Conservation (phyloP, 2,113 vertebrate genomes). For the Grantiella picta region DNA sequence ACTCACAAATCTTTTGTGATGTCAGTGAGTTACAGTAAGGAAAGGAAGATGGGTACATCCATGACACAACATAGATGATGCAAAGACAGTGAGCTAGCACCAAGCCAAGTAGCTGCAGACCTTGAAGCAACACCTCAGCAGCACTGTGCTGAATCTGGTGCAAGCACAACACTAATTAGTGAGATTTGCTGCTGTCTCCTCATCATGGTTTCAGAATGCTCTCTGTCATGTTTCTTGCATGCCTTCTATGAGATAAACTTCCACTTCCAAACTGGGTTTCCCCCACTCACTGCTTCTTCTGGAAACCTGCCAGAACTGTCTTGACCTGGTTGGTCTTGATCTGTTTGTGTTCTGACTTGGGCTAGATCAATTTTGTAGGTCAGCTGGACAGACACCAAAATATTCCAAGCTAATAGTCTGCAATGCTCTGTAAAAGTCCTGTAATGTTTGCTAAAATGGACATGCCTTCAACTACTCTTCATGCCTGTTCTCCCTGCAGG, state of each 20-base stretch:
- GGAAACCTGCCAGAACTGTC: not conserved
- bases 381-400: slow-evolving; percentile 1
- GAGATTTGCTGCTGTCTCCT: not conserved
- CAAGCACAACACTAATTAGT: not conserved
- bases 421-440: not conserved
- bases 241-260: not conserved
- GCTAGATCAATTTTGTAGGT: not conserved
- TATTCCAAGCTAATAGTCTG: not conserved
- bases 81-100: not conserved
- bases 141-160: not conserved
- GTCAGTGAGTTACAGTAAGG: not conserved
- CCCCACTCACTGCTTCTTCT: not conserved
- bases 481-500: not conserved
- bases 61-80: not conserved
- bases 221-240: not conserved
- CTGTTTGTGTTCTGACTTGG: not conserved
- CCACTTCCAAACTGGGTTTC: not conserved
- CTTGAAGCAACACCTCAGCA: not conserved
- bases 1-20: not conserved
- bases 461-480: not conserved
- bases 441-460: not conserved
- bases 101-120: not conserved
- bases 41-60: not conserved
- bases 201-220: not conserved
- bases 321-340: not conserved